Percentiles rank a stretch among this genome's conserved stretches.
phyloP scores from a whole-genome alignment of 2,797 vertebrate species.

The Danio albolineatus region DNA sequence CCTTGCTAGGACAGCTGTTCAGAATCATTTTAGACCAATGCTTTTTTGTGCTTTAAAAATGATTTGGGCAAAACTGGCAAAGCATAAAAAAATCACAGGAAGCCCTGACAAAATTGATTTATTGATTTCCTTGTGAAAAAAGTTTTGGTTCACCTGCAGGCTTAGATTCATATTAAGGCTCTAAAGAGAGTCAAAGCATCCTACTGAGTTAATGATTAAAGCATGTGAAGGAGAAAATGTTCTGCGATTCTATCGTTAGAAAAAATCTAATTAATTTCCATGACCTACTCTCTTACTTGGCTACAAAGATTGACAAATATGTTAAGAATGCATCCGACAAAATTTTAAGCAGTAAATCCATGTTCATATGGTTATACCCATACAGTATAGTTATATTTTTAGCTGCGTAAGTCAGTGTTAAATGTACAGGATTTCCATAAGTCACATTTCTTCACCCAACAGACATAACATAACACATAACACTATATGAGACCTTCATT shows the following conservation, averaged over 20 bases:
- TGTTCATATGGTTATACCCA: constrained; percentile 5
- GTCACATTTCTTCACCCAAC: neutral
- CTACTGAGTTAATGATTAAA: neutral
- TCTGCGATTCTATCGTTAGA: neutral
- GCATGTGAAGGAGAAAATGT: neutral
- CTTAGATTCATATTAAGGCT: neutral
- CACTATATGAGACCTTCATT: neutral
- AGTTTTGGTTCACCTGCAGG: neutral
- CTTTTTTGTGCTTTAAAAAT: constrained; percentile 23
- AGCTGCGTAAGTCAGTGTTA: neutral
- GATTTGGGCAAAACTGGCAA: constrained; percentile 10
- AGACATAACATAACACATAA: neutral
- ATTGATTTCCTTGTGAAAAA: constrained; percentile 33
- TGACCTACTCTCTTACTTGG: constrained; percentile 4
- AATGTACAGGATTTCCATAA: neutral
- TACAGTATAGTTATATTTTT: neutral
- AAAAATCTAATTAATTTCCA: neutral
- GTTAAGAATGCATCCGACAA: neutral
- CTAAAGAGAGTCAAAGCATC: neutral
- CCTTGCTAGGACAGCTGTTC: constrained; percentile 40
- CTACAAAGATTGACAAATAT: constrained; percentile 8
- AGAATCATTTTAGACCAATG: constrained; percentile 3
- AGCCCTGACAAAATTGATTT: constrained; percentile 35
- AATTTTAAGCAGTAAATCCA: constrained; percentile 21
- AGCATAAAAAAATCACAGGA: constrained; percentile 1